A percentile compares a stretch with the other conserved stretches of the same genome.
Conservation (phyloP, 2,888 invertebrate species). For the Coleophora flavipennella region DNA sequence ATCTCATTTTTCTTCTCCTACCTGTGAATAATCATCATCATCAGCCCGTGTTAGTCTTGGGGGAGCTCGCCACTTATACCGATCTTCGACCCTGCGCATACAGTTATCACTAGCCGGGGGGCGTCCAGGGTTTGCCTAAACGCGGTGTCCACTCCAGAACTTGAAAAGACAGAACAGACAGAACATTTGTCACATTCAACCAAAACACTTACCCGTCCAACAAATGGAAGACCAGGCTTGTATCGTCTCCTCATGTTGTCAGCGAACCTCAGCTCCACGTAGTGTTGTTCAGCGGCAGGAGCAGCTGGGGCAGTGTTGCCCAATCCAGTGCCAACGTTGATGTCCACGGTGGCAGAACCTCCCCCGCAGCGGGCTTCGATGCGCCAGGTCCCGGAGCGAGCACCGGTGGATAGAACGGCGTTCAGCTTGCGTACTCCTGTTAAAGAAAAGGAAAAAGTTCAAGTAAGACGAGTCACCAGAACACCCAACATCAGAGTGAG, state of each 20-base stretch:
- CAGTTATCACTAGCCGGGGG: too few species aligned
- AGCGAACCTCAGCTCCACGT: constrained; percentile 76
- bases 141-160: neutral
- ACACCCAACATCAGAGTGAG: too few species aligned
- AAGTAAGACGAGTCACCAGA: too few species aligned
- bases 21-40: too few species aligned
- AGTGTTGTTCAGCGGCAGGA: constrained; percentile 78
- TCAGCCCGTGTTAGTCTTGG: too few species aligned
- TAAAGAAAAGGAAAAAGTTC: constrained; percentile 6
- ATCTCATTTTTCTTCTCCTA: too few species aligned
- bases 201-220: constrained; percentile 70
- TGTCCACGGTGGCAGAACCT: constrained; percentile 66
- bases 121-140: too few species aligned
- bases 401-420: constrained; percentile 69
- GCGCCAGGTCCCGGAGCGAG: constrained; percentile 72
- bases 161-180: neutral
- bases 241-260: constrained; percentile 76
- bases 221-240: constrained; percentile 77
- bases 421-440: constrained; percentile 75
- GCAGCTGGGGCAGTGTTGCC: constrained; percentile 65
- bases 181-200: neutral
- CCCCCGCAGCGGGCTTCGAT: constrained; percentile 70
- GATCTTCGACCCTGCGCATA: too few species aligned
- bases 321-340: constrained; percentile 61
- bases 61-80: too few species aligned